These are phyloP conservation scores for Oryctolagus cuniculus DNA, from an alignment of 2,113 vertebrate genomes.

Conservation along the genomic window DNA sequence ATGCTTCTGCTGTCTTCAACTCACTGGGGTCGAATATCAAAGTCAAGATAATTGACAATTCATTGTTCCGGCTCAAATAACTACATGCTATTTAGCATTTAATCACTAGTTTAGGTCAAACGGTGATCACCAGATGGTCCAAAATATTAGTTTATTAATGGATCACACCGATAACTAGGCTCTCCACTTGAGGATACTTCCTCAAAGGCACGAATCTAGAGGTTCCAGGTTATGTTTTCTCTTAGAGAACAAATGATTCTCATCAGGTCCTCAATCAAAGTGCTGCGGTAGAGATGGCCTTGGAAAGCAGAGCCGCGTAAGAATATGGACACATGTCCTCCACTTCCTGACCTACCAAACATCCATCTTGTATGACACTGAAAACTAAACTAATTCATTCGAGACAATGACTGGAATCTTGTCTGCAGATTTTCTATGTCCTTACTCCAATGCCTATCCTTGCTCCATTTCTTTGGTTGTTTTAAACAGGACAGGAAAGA, in stretches of 20 bases:
- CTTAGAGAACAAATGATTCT: not conserved
- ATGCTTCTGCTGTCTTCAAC: conserved; percentile 50
- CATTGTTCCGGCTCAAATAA: conserved; percentile 56
- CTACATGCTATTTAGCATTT: conserved; percentile 41
- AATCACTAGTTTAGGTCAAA: conserved; percentile 53
- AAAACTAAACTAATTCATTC: not conserved
- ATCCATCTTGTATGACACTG: not conserved
- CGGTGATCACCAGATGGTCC: conserved; percentile 23
- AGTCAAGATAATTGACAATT: conserved; percentile 66
- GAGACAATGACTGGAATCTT: not conserved
- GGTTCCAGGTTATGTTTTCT: not conserved
- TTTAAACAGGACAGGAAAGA: not conserved
- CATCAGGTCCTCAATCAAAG: not conserved
- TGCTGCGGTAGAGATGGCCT: not conserved
- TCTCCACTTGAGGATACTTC: not conserved
- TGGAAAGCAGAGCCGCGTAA: not conserved
- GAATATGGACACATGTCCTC: not conserved
- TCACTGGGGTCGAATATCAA: conserved; percentile 62
- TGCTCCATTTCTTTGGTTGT: not conserved
- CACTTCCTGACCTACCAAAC: not conserved
- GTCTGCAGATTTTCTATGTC: not conserved
- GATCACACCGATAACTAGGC: not conserved
- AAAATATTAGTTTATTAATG: conserved; percentile 61
- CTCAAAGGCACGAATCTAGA: not conserved
- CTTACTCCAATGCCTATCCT: not conserved